Conservation (phyloP, 2,888 invertebrate genomes). For the Melieria picta region DNA sequence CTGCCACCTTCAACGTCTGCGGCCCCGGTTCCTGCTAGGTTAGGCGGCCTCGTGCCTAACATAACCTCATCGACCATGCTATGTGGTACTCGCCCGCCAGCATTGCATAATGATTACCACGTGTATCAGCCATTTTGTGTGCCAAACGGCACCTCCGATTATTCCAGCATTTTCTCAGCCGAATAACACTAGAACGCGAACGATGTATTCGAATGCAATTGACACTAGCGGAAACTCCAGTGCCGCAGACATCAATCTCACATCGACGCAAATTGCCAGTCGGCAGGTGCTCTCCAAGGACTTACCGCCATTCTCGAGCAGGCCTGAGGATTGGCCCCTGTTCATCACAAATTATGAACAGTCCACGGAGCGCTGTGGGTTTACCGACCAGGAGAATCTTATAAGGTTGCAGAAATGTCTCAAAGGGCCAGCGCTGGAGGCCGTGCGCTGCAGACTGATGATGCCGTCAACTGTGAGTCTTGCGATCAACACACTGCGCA, state of each 20-base stretch:
- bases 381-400: conserved; percentile 37
- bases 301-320: conserved; percentile 32
- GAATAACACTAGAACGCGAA: no score
- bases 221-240: no score
- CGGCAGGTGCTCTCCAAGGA: conserved; percentile 33
- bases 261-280: conserved; percentile 22
- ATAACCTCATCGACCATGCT: no score
- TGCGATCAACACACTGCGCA: conserved; percentile 34
- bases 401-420: conserved; percentile 37
- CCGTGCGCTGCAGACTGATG: conserved; percentile 36
- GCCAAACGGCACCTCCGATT: no score
- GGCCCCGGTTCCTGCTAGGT: no score
- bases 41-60: no score
- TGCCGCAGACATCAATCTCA: background rate
- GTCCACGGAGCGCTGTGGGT: conserved; percentile 41
- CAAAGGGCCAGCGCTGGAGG: conserved; percentile 31
- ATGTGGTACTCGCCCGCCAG: no score
- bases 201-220: no score
- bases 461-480: conserved; percentile 34
- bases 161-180: no score
- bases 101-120: no score
- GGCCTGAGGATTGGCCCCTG: conserved; percentile 39
- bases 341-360: conserved; percentile 39
- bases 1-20: no score
- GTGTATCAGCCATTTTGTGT: no score